These are phyloP conservation scores for Proteles cristata DNA, from an alignment of 2,113 vertebrate genomes.

Conservation along the genomic window DNA sequence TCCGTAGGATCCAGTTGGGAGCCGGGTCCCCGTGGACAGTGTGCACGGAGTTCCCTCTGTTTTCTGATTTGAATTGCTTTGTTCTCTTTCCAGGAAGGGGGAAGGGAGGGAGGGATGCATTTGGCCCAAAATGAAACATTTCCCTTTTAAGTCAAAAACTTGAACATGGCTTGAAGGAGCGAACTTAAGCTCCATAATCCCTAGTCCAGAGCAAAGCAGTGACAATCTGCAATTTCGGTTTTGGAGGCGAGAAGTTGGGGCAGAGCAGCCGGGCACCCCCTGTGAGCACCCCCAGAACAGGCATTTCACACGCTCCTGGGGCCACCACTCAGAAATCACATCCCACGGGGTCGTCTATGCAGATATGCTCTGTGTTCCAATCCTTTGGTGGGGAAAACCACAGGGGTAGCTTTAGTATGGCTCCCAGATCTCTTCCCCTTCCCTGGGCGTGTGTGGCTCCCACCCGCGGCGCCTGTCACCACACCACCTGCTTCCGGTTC, in stretches of 20 bases:
- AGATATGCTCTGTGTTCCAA: background rate
- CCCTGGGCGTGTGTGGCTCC: fast-evolving
- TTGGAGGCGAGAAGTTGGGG: slow-evolving; percentile 79
- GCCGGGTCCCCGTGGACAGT: slow-evolving; percentile 85
- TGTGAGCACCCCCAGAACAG: slow-evolving; percentile 69
- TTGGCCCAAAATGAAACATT: slow-evolving; percentile 90
- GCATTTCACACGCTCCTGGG: slow-evolving; percentile 77
- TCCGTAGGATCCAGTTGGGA: slow-evolving; percentile 87
- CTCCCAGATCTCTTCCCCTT: background rate
- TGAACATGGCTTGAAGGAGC: slow-evolving; percentile 88
- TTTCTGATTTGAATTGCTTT: slow-evolving; percentile 90
- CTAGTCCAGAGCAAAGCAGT: slow-evolving; percentile 79
- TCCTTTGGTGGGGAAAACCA: no score
- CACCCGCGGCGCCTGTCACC: background rate
- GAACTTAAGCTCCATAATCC: slow-evolving; percentile 87
- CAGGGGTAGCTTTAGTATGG: background rate
- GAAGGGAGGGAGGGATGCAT: slow-evolving; percentile 76
- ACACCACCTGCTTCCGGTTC: background rate
- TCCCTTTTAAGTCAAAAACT: slow-evolving; percentile 89
- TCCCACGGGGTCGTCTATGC: slow-evolving; percentile 57
- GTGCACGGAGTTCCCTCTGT: slow-evolving; percentile 84
- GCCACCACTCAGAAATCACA: slow-evolving; percentile 51
- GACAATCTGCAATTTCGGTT: slow-evolving; percentile 84
- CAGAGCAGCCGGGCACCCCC: slow-evolving; percentile 70
- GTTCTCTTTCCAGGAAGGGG: slow-evolving; percentile 86